phyloP scores from a whole-genome alignment of 2,888 invertebrate genomes.

The Craniophora ligustri region DNA sequence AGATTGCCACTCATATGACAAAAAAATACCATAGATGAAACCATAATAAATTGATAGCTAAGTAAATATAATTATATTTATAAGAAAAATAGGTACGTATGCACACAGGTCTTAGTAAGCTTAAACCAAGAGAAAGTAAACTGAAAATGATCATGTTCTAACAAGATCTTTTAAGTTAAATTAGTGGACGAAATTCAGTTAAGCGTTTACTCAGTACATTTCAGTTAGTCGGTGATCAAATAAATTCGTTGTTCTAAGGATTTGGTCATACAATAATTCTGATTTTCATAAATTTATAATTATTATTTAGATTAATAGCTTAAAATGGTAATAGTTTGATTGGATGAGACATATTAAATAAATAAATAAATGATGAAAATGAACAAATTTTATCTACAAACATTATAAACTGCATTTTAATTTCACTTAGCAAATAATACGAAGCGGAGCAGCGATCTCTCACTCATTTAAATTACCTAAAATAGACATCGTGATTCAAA shows the following conservation, averaged over 20 bases:
- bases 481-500: conserved; percentile 35
- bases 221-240: conserved; percentile 48
- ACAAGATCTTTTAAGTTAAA: conserved; percentile 32
- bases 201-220: conserved; percentile 45
- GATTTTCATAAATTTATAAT: too few relatives aligned
- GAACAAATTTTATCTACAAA: background rate
- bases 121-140: conserved; percentile 25
- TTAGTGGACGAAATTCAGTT: conserved; percentile 43
- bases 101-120: conserved; percentile 7
- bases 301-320: too few relatives aligned
- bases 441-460: conserved; percentile 10
- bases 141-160: conserved; percentile 25
- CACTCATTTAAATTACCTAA: conserved; percentile 38
- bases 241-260: conserved; percentile 49
- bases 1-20: too few relatives aligned
- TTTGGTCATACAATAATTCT: conserved; percentile 22
- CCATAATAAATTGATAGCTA: too few relatives aligned
- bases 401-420: background rate
- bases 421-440: conserved; percentile 7
- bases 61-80: too few relatives aligned
- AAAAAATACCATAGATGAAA: background rate
- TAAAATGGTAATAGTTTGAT: too few relatives aligned
- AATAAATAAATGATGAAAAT: too few relatives aligned
- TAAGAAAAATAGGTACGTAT: conserved; percentile 5
- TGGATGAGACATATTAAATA: too few relatives aligned